Evolutionary conservation across 2,888 invertebrate genomes (phyloP).

Genomic region (Melipona beecheii): DNA sequence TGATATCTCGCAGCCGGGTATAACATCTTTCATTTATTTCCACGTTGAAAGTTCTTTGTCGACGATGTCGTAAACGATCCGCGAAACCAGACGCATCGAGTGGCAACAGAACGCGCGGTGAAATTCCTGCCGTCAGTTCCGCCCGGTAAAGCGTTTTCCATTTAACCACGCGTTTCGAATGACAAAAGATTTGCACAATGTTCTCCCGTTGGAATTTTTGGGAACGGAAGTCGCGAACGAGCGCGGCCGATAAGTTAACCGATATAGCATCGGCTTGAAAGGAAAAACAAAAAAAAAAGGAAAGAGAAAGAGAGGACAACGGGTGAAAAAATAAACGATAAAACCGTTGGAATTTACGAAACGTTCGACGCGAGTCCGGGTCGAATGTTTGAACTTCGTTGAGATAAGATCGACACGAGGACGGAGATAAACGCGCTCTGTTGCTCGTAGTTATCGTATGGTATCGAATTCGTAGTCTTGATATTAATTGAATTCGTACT

Average conservation of each 20-base stretch:
- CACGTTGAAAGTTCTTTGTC: neutral
- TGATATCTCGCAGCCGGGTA: neutral
- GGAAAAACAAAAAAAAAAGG: neutral
- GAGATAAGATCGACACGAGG: constrained; percentile 7
- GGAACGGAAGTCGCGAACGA: constrained; percentile 10
- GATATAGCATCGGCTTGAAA: constrained; percentile 2
- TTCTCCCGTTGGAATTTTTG: neutral
- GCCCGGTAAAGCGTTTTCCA: constrained; percentile 13
- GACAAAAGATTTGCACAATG: constrained; percentile 11
- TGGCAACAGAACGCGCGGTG: neutral
- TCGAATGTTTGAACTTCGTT: constrained; percentile 2
- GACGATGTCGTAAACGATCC: neutral
- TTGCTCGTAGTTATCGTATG: neutral
- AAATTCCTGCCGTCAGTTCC: constrained; percentile 12
- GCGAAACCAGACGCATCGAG: neutral
- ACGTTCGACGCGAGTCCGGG: neutral
- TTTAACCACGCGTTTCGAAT: constrained; percentile 18
- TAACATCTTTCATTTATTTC: neutral
- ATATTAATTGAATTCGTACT: neutral
- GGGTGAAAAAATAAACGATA: neutral
- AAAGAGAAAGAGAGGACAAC: neutral
- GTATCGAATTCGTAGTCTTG: neutral
- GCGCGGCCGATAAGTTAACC: constrained; percentile 28
- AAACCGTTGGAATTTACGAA: constrained; percentile 11
- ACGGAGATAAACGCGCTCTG: neutral